phyloP scores from a whole-genome alignment of 2,113 vertebrate genomes.

The Hymenochirus boettgeri region DNA sequence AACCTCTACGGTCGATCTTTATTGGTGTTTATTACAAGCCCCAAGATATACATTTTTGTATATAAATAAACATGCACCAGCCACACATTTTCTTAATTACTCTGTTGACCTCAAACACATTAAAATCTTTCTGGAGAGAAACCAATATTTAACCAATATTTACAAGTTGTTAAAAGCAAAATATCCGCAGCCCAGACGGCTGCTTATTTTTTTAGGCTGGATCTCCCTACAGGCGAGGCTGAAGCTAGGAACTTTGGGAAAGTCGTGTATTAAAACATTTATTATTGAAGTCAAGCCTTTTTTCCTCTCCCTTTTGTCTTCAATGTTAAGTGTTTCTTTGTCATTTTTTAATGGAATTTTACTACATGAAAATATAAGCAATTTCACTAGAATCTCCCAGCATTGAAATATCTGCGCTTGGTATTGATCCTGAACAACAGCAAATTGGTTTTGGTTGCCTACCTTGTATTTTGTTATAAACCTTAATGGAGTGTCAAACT shows the following conservation, averaged over 20 bases:
- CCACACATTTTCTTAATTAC: slow-evolving; percentile 1
- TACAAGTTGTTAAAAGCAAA: neutral
- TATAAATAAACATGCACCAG: slow-evolving; percentile 3
- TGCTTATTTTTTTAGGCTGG: neutral
- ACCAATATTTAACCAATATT: slow-evolving; percentile 5
- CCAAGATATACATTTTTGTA: neutral
- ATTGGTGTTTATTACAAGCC: neutral
- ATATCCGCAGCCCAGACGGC: neutral
- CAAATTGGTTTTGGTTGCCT: neutral
- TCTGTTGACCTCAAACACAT: neutral
- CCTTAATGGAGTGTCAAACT: too few species aligned
- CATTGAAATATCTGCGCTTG: neutral
- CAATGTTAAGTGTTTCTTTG: neutral
- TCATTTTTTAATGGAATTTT: neutral
- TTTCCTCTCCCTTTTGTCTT: neutral
- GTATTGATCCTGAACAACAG: too few species aligned
- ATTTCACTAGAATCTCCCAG: neutral
- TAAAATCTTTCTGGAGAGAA: slow-evolving; percentile 1
- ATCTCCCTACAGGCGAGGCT: neutral
- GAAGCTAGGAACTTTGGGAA: neutral
- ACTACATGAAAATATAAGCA: neutral
- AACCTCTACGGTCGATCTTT: neutral
- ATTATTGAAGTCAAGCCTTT: neutral
- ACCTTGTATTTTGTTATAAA: neutral
- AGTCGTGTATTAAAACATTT: neutral